A percentile compares a stretch with the other conserved stretches of the same genome.
Conservation (phyloP, 1,140 invertebrate species). For the Tetramorium simillimum region DNA sequence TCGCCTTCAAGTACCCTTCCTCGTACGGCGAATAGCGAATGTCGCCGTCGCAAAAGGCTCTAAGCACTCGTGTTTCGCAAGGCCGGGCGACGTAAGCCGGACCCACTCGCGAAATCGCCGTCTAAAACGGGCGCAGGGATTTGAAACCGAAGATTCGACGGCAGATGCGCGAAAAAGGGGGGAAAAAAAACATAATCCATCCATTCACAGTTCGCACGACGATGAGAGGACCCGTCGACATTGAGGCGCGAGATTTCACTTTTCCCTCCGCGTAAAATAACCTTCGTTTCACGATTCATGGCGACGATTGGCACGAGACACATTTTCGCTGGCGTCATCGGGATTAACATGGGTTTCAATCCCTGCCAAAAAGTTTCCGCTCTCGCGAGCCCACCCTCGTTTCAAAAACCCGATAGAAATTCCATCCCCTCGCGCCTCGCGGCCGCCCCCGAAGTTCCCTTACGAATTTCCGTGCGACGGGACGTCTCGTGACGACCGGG, state of each 20-base stretch:
- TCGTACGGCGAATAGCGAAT: conserved; percentile 32
- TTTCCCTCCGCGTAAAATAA: not conserved
- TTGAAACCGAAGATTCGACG: conserved; percentile 4
- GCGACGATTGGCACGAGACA: not conserved
- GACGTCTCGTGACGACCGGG: conserved; percentile 47
- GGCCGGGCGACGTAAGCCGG: not conserved
- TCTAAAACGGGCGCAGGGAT: not conserved
- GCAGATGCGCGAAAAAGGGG: not conserved
- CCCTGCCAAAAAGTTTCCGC: conserved; percentile 38
- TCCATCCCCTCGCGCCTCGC: conserved; percentile 2
- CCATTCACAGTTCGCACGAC: conserved; percentile 1
- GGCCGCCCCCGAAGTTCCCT: conserved; percentile 32
- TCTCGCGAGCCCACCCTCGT: not conserved
- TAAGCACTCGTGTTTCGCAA: conserved; percentile 40
- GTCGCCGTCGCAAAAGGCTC: conserved; percentile 4
- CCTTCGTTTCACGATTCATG: conserved; percentile 20
- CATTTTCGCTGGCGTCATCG: conserved; percentile 25
- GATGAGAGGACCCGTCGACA: not conserved
- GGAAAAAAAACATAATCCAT: conserved; percentile 14
- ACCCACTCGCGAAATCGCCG: not conserved
- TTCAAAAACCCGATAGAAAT: conserved; percentile 42
- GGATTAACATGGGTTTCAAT: conserved; percentile 26
- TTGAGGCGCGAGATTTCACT: not conserved
- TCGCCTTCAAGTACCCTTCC: conserved; percentile 41
- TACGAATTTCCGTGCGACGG: conserved; percentile 49